Evolutionary conservation across 2,888 invertebrate genomes (phyloP).

Genomic region (Caenorhabditis afra): DNA sequence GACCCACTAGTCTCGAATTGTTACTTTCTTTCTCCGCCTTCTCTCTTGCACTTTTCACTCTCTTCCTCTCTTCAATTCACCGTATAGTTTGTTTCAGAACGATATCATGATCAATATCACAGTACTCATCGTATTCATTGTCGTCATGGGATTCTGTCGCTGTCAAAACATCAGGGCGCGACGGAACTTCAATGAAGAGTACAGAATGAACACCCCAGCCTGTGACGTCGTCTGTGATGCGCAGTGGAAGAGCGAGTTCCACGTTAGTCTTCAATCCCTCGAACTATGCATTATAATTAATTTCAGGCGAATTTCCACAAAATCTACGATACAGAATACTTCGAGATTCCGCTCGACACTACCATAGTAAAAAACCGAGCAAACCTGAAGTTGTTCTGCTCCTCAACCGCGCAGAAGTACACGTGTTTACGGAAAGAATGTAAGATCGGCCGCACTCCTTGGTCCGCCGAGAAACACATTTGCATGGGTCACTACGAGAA

Average conservation of each 20-base stretch:
- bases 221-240: conserved; percentile 66
- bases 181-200: conserved; percentile 33
- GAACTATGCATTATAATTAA: neutral
- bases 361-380: conserved; percentile 53
- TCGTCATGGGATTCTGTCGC: conserved; percentile 21
- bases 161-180: conserved; percentile 17
- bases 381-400: conserved; percentile 60
- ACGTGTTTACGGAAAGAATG: conserved; percentile 57
- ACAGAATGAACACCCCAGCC: conserved; percentile 35
- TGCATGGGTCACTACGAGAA: conserved; percentile 55
- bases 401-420: conserved; percentile 61
- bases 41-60: neutral
- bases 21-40: conserved; percentile 2
- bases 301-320: conserved; percentile 61
- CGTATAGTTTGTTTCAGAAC: conserved; percentile 5
- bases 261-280: conserved; percentile 41
- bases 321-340: conserved; percentile 62
- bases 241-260: conserved; percentile 69
- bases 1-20: conserved; percentile 18
- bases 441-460: conserved; percentile 50
- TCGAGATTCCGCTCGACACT: conserved; percentile 61
- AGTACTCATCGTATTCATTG: conserved; percentile 7
- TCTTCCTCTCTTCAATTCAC: neutral
- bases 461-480: conserved; percentile 66
- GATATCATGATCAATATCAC: conserved; percentile 31